Percentiles rank a stretch among this genome's conserved stretches.
Evolutionary conservation across 2,113 vertebrate genomes (phyloP).

Genomic region (Centropus unirufus): DNA sequence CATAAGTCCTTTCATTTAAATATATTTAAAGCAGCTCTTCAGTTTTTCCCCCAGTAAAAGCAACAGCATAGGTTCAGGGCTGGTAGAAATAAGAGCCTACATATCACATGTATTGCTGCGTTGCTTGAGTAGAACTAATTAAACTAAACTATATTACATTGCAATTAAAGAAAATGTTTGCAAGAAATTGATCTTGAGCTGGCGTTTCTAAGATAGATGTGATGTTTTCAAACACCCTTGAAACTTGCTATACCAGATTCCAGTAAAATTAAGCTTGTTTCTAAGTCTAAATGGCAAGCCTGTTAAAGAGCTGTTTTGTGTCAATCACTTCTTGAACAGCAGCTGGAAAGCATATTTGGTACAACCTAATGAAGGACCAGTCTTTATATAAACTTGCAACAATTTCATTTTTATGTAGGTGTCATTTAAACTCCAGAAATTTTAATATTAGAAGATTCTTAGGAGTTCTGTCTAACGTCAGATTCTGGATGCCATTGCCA

Average conservation of each 20-base stretch:
- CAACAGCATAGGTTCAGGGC: background rate
- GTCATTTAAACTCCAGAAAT: background rate
- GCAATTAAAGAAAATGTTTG: background rate
- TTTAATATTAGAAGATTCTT: background rate
- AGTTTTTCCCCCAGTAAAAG: background rate
- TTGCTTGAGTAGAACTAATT: background rate
- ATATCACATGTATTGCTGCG: background rate
- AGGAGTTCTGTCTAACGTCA: background rate
- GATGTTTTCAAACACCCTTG: background rate
- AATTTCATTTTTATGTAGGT: background rate
- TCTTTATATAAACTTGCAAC: background rate
- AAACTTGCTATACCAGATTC: background rate
- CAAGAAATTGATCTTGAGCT: background rate
- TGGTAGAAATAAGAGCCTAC: background rate
- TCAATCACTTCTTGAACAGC: background rate
- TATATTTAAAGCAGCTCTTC: background rate
- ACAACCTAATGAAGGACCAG: background rate
- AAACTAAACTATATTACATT: background rate
- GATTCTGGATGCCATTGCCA: background rate
- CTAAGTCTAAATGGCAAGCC: background rate
- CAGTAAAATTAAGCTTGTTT: background rate
- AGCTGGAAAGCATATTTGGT: background rate
- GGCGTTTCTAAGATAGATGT: background rate
- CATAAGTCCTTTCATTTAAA: background rate
- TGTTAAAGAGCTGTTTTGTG: background rate